These are phyloP conservation scores for Rhynchonema sp. DNA, from an alignment of 2,888 invertebrate species.

Conservation along the genomic window DNA sequence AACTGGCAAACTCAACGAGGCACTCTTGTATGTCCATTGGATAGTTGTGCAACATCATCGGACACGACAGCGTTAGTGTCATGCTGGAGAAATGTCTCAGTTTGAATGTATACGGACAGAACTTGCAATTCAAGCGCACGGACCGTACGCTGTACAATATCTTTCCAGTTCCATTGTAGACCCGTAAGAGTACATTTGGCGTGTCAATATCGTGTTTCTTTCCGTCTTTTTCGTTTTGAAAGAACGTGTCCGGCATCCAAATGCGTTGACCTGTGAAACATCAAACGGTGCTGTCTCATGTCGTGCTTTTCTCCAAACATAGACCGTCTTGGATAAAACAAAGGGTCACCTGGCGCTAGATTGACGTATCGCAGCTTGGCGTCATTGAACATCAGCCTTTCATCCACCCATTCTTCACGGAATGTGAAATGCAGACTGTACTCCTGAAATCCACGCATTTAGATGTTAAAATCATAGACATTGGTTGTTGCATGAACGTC, in stretches of 20 bases:
- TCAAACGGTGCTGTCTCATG: not conserved
- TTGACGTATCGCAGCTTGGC: not conserved
- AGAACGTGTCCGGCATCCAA: constrained; percentile 74
- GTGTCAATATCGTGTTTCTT: constrained; percentile 38
- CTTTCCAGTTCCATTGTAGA: constrained; percentile 75
- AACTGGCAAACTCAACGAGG: constrained; percentile 78
- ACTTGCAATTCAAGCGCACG: not conserved
- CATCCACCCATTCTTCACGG: constrained; percentile 86
- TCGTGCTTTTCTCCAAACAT: no score
- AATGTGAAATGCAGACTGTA: constrained; percentile 89
- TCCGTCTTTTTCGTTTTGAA: constrained; percentile 87
- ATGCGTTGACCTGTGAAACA: constrained; percentile 42
- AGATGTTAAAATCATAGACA: no score
- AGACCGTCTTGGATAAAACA: no score
- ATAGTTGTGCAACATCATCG: constrained; percentile 85
- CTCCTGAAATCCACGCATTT: no score
- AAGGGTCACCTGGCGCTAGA: not conserved
- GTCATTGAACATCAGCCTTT: constrained; percentile 39
- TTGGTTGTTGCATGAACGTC: no score
- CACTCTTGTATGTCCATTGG: constrained; percentile 83
- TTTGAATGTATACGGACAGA: no score
- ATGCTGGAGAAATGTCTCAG: constrained; percentile 49
- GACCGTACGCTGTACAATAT: constrained; percentile 79
- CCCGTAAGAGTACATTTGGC: constrained; percentile 66
- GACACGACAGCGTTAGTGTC: constrained; percentile 75